Evolutionary conservation across 2,797 vertebrate species (phyloP).

Genomic region (Hoplostethus atlanticus): DNA sequence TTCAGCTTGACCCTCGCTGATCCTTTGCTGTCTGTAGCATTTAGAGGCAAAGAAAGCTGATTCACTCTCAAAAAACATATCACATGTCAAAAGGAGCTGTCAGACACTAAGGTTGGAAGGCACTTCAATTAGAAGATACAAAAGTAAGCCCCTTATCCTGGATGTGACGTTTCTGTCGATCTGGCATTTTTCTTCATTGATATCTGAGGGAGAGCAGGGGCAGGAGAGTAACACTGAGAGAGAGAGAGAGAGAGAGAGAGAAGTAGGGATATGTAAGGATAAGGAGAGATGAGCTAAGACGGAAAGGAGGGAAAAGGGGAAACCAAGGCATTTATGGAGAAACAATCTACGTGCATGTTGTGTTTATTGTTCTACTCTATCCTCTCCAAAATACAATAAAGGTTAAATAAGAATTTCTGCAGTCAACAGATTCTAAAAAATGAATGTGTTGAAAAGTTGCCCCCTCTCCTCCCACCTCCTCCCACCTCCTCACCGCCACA

Average conservation of each 20-base stretch:
- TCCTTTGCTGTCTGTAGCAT: conserved; percentile 80
- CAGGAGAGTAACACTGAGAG: conserved; percentile 7
- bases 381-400: background rate
- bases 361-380: background rate
- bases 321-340: too few species aligned
- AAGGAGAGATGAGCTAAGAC: background rate
- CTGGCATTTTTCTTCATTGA: conserved; percentile 73
- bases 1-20: conserved; percentile 82
- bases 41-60: conserved; percentile 80
- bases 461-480: background rate
- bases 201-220: conserved; percentile 33
- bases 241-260: background rate
- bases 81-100: conserved; percentile 83
- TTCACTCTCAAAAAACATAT: conserved; percentile 82
- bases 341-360: background rate
- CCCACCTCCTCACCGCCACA: background rate
- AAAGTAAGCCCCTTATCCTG: conserved; percentile 72
- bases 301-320: background rate
- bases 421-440: too few species aligned
- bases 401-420: too few species aligned
- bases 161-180: conserved; percentile 82
- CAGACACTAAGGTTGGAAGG: conserved; percentile 80
- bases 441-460: too few species aligned
- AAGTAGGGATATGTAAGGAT: background rate
- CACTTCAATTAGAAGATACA: conserved; percentile 82